Evolutionary conservation across 2,888 invertebrate genomes (phyloP), one percentile per base, ranked within the genome.

Genomic region (Drosophila peninsularis): DNA sequence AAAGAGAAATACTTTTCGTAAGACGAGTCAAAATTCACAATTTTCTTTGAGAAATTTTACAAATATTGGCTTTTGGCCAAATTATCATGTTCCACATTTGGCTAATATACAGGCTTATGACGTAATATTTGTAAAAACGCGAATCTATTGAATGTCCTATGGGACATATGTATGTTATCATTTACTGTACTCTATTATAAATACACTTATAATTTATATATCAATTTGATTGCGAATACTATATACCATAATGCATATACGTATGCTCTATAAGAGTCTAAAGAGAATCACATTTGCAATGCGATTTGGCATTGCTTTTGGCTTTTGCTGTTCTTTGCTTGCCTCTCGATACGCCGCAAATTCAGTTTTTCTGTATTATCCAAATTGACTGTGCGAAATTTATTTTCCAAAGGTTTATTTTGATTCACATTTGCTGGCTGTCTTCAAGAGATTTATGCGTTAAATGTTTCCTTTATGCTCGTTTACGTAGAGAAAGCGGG

Each of bases 251-350:
- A 9, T 13, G 42, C 10, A 62, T 67, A 27, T 58, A 42, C 62
- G 37, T 21, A 10, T 37, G 36, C 21, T 27, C 11, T 53, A n/a
- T 56, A 53, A 36, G 62, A 57, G 39, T 36, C 49, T 50, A 61
- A 70, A 73, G 77, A 75, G 68, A 81, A 64, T 64, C 63, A 70
- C 67, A 77, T 75, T 82, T 73, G 66, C 56, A 53, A 32, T 67
- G 60, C 55, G 60, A 75, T 71, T 67, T 61, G 32, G 21, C 58
- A 66, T 60, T 62, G 50, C 50, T 39, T 65, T 27, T 50, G 14
- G 3, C 19, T 19, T 34, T 32, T 5, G 9, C 11, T 47, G 30
- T 14, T 21, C 17, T 45, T 63, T 49, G 65, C 24, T 54, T 53
- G n/a, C 24, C 39, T 54, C 37, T 36, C 2, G 39, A 61, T 49